phyloP scores from a whole-genome alignment of 2,113 vertebrate species.

The Nestor notabilis region DNA sequence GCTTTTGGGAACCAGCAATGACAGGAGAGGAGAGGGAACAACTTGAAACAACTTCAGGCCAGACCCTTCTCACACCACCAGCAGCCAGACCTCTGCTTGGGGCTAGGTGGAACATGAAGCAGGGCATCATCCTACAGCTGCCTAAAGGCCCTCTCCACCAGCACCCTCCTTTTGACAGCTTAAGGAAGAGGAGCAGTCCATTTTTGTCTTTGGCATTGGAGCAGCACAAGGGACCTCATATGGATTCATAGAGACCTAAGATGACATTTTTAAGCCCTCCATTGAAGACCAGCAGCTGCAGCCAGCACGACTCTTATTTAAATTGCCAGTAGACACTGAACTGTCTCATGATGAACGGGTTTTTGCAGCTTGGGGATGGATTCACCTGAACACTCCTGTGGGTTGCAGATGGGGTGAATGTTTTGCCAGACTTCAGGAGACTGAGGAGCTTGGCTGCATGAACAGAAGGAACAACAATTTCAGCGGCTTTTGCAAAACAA shows the following conservation, averaged over 20 bases:
- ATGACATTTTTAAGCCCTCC: not conserved
- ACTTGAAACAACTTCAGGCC: not conserved
- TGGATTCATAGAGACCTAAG: not conserved
- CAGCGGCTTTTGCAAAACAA: not conserved
- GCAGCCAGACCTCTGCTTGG: not conserved
- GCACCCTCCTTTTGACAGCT: not conserved
- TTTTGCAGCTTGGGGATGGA: not conserved
- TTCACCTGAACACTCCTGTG: not conserved
- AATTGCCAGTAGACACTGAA: not conserved
- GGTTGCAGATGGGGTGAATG: not conserved
- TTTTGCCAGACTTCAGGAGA: not conserved
- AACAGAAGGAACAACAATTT: not conserved
- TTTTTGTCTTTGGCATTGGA: not conserved
- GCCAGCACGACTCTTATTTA: not conserved
- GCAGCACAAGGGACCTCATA: not conserved
- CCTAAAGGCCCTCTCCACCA: not conserved
- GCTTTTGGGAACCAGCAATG: not conserved
- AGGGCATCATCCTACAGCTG: not conserved
- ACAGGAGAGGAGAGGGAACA: not conserved
- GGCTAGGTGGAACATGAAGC: not conserved
- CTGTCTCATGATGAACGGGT: not conserved
- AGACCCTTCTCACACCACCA: not conserved
- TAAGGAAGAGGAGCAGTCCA: not conserved
- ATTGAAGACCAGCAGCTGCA: not conserved
- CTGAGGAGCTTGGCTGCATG: not conserved